Base-by-base conservation (phyloP, 2,113 vertebrate species). In the Phaethon lepturus region DNA sequence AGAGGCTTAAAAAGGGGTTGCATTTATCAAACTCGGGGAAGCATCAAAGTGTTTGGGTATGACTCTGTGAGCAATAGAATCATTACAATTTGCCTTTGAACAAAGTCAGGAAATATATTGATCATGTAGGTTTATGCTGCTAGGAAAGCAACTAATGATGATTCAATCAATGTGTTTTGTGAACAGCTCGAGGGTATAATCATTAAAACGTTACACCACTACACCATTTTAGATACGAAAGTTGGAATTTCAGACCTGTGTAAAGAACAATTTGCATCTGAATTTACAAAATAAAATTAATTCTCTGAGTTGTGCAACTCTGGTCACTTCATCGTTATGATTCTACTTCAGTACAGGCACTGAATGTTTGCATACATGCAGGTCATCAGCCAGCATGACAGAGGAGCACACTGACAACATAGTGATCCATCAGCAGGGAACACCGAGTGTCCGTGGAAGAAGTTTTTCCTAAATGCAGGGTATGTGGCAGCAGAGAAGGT, bases 91-190 rank as follows among this genome's bases (percentile, higher is more conserved):
- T 90, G 81, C 85, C 96, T 96, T 93, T 92, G 93, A 80, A 88
- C 93, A 90, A 93, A 94, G 85, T 86, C 87, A 86, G 74, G 53
- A 93, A 79, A 79, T 96, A 38, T 63, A 93, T 92, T 83, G 93
- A 96, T 96, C 40, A 17, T 69, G 79, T 33, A 77, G 85, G 92
- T 93, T 95, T 93, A 76, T 92, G 79, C 59, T 91, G 71, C 75
- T 93, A 62, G 88, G 82, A 84, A 62, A 83, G 31, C 66, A 88
- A 78, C 77, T 95, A 78, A 68, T 82, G 86, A 91, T 94, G 84
- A 68, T 82, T 88, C 56, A 91, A 11, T 87, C 40, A 17, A 13
- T 90, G 60, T 56, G 56, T 95, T 91, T 52, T 44, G 33, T 92
- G 88, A 90, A 47, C 0, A 6, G 86, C 92, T 95, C 35, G 71